Percentiles rank a stretch among this genome's conserved stretches.
phyloP scores from a whole-genome alignment of 2,888 invertebrate species.

The Aplocera efformata region DNA sequence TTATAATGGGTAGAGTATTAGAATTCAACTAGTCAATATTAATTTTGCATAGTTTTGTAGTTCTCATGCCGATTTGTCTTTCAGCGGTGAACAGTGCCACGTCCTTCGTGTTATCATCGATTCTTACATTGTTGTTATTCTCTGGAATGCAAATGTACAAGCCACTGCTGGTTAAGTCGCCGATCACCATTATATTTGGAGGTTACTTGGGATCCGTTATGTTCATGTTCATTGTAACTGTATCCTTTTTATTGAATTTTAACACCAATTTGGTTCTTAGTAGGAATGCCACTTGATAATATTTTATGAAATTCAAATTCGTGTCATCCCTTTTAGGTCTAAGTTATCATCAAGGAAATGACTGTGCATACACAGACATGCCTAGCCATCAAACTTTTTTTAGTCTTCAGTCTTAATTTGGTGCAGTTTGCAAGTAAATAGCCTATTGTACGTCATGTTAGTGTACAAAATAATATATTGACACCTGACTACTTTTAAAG shows the following conservation, averaged over 20 bases:
- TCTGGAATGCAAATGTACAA: slow-evolving; percentile 96
- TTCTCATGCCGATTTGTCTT: slow-evolving; percentile 34
- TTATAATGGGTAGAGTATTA: slow-evolving; percentile 14
- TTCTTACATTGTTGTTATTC: slow-evolving; percentile 90
- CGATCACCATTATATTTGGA: slow-evolving; percentile 91
- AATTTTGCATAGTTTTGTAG: background rate
- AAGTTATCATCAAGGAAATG: too few relatives aligned
- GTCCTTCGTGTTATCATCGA: slow-evolving; percentile 88
- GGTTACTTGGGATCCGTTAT: slow-evolving; percentile 93
- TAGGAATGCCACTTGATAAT: too few relatives aligned
- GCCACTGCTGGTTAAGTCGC: slow-evolving; percentile 88
- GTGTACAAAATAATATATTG: too few relatives aligned
- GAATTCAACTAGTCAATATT: too few relatives aligned
- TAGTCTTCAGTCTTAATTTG: too few relatives aligned
- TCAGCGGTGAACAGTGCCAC: slow-evolving; percentile 86
- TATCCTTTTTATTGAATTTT: slow-evolving; percentile 73
- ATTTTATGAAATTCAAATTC: too few relatives aligned
- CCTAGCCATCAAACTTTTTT: too few relatives aligned
- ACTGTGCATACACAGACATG: too few relatives aligned
- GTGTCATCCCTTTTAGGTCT: too few relatives aligned
- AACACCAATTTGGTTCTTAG: background rate
- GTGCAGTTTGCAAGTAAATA: too few relatives aligned
- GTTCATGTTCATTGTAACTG: slow-evolving; percentile 91
- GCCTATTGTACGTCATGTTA: too few relatives aligned
- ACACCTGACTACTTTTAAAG: too few relatives aligned